A percentile compares a stretch with the other conserved stretches of the same genome.
Conservation (phyloP, 2,888 invertebrate species). For the Standfussiana lucernea region DNA sequence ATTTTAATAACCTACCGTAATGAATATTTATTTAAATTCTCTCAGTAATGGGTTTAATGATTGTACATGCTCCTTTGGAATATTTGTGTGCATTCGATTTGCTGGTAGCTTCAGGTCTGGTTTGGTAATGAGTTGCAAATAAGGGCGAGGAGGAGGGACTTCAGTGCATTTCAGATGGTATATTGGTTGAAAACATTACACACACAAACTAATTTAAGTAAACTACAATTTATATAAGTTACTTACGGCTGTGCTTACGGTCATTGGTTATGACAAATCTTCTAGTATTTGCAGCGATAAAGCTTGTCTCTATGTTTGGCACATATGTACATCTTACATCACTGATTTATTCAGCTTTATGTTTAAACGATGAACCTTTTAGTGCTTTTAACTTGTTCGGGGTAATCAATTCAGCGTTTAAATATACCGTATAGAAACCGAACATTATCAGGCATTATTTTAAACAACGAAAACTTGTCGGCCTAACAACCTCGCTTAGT, state of each 20-base stretch:
- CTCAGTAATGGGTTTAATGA: not conserved
- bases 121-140: conserved; percentile 19
- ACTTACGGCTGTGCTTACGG: not conserved
- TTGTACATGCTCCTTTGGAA: not conserved
- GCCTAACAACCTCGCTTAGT: conserved; percentile 19
- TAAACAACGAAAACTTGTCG: conserved; percentile 11
- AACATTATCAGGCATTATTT: conserved; percentile 17
- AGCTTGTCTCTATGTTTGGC: not conserved
- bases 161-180: not conserved
- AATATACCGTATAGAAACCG: not conserved
- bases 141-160: not conserved
- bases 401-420: not conserved
- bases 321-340: not conserved
- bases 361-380: not conserved
- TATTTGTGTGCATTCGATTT: not conserved
- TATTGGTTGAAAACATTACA: not conserved
- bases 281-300: not conserved
- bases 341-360: not conserved
- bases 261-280: not conserved
- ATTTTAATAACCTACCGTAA: conserved; percentile 31
- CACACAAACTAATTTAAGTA: not conserved
- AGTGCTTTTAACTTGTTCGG: not conserved
- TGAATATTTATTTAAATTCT: conserved; percentile 25
- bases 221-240: not conserved
- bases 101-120: not conserved